These are phyloP conservation scores for Uromys caudimaculatus DNA, from an alignment of 2,797 vertebrate species.

Conservation along the genomic window DNA sequence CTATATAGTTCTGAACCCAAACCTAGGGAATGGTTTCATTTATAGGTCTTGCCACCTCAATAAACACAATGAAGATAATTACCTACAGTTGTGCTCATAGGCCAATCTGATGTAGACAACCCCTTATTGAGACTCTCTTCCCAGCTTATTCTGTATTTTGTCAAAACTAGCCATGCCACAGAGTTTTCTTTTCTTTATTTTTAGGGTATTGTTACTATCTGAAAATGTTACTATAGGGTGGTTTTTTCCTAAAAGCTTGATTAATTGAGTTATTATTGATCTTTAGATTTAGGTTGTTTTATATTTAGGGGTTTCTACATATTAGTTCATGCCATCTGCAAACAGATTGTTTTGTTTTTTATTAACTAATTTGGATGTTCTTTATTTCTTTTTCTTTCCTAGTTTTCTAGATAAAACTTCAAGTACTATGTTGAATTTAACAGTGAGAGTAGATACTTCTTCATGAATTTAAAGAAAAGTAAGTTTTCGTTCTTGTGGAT, in stretches of 20 bases:
- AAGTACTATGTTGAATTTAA: background rate
- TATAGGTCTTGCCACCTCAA: background rate
- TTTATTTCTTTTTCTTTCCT: background rate
- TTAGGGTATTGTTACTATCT: background rate
- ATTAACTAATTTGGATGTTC: background rate
- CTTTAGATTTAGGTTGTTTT: background rate
- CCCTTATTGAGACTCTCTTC: background rate
- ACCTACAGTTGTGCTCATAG: background rate
- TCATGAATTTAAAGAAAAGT: background rate
- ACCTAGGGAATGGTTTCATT: background rate
- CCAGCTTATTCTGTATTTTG: no score
- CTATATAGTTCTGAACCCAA: background rate
- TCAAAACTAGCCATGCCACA: background rate
- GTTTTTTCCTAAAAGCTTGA: background rate
- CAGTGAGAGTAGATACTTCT: background rate
- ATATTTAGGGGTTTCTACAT: background rate
- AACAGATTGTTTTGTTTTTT: background rate
- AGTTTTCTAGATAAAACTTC: background rate
- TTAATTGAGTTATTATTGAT: background rate
- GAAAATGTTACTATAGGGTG: background rate
- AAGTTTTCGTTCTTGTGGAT: background rate
- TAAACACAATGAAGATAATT: background rate
- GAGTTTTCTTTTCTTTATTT: background rate
- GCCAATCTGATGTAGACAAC: background rate
- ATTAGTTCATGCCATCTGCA: background rate